Evolutionary conservation across 2,888 invertebrate genomes (phyloP).

Genomic region (Chrysotoxum bicinctum): DNA sequence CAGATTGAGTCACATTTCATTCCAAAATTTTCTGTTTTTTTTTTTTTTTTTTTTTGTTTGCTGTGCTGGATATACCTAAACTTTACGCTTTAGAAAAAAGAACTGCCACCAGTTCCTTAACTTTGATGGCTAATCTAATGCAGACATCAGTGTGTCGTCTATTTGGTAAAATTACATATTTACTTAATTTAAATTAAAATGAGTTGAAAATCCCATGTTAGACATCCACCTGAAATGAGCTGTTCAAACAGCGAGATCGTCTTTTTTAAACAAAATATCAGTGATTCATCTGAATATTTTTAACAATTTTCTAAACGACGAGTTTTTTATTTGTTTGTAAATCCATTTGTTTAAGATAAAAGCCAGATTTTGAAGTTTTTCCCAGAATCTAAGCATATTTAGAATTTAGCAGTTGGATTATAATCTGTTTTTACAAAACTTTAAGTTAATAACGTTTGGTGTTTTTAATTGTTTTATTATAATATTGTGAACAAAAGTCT

Average conservation of each 20-base stretch:
- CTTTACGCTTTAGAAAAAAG: too few species aligned
- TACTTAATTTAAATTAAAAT: not conserved
- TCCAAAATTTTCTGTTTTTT: too few species aligned
- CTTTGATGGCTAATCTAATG: not conserved
- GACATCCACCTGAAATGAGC: not conserved
- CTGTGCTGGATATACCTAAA: too few species aligned
- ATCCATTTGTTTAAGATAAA: not conserved
- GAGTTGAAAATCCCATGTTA: not conserved
- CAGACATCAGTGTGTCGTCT: too few species aligned
- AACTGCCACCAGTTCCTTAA: not conserved
- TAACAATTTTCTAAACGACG: not conserved
- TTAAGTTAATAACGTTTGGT: not conserved
- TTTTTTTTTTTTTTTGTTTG: too few species aligned
- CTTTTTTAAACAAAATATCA: too few species aligned
- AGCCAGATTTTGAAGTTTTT: not conserved
- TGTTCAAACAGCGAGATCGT: slow-evolving; percentile 3
- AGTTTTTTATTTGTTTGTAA: not conserved
- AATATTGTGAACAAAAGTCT: not conserved
- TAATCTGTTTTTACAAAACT: not conserved
- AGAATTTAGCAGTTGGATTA: not conserved
- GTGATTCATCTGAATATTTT: not conserved
- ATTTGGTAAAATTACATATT: not conserved
- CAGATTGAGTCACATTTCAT: too few species aligned
- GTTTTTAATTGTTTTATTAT: not conserved
- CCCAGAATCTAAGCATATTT: not conserved